Conservation (phyloP, 2,113 vertebrate species). For the Vicugna pacos region DNA sequence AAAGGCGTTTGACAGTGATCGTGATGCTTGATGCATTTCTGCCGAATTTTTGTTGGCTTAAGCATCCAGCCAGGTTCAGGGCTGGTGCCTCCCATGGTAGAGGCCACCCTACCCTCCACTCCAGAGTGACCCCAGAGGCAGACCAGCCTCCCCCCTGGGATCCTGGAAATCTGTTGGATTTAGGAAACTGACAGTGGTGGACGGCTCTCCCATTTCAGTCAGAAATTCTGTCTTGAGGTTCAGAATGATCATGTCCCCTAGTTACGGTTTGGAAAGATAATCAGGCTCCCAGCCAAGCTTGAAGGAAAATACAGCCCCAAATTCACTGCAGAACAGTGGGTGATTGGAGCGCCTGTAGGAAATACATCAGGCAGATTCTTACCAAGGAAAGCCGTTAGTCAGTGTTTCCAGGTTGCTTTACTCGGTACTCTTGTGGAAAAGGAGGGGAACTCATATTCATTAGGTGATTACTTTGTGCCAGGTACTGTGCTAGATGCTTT, state of each 20-base stretch:
- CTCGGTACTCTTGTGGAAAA: background rate
- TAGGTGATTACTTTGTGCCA: background rate
- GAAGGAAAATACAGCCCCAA: constrained; percentile 19
- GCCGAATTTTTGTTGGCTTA: background rate
- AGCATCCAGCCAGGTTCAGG: background rate
- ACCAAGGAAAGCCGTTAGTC: background rate
- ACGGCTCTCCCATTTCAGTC: background rate
- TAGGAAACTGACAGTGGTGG: background rate
- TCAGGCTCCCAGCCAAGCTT: background rate
- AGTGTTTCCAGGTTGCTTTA: background rate
- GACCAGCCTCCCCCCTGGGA: background rate
- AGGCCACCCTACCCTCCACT: background rate
- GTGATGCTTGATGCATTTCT: constrained; percentile 7
- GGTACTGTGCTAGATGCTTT: background rate
- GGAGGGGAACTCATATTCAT: background rate
- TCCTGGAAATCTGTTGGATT: background rate
- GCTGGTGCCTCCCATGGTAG: background rate
- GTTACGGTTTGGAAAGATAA: constrained; percentile 37
- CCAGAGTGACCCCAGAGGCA: background rate
- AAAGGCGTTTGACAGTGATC: constrained; percentile 37
- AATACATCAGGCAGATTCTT: background rate
- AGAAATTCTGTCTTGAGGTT: constrained; percentile 24
- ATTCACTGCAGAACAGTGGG: background rate
- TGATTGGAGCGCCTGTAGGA: background rate
- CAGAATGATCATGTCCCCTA: background rate